Evolutionary conservation across 1,140 invertebrate species (phyloP).

Genomic region (Mycetomoellerius zeteki): DNA sequence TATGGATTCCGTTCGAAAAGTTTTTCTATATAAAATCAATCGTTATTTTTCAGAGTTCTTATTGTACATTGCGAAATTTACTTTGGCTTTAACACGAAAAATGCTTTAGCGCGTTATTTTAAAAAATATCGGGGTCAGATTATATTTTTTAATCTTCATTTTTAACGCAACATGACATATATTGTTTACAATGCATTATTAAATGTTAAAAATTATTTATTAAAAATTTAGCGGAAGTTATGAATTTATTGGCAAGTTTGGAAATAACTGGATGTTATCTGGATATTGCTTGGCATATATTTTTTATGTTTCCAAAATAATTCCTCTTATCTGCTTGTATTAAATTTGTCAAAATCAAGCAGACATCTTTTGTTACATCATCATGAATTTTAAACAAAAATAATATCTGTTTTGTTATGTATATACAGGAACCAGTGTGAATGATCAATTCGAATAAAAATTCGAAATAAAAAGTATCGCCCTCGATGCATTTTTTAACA

Average conservation of each 20-base stretch:
- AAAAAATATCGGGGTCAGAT: neutral
- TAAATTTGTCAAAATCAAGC: neutral
- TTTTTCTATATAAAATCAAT: neutral
- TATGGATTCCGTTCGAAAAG: too few relatives aligned
- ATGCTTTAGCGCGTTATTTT: neutral
- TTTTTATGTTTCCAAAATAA: slow-evolving; percentile 6
- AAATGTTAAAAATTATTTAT: neutral
- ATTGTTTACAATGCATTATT: neutral
- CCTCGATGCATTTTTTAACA: neutral
- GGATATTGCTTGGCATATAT: neutral
- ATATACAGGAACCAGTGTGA: too few relatives aligned
- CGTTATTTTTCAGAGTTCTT: neutral
- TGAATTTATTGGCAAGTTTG: neutral
- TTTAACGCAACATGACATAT: neutral
- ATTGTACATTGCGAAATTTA: neutral
- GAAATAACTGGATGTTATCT: slow-evolving; percentile 1
- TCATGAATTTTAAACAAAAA: neutral
- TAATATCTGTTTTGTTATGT: slow-evolving; percentile 9
- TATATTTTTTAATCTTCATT: neutral
- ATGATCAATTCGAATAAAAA: neutral
- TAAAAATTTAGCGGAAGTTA: neutral
- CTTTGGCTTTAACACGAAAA: neutral
- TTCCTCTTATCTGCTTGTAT: neutral
- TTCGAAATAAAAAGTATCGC: neutral
- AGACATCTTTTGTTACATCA: neutral